Percentiles rank a stretch among this genome's conserved stretches.
These are phyloP conservation scores for Brachionichthys hirsutus DNA, from an alignment of 2,113 vertebrate species.

Conservation along the genomic window DNA sequence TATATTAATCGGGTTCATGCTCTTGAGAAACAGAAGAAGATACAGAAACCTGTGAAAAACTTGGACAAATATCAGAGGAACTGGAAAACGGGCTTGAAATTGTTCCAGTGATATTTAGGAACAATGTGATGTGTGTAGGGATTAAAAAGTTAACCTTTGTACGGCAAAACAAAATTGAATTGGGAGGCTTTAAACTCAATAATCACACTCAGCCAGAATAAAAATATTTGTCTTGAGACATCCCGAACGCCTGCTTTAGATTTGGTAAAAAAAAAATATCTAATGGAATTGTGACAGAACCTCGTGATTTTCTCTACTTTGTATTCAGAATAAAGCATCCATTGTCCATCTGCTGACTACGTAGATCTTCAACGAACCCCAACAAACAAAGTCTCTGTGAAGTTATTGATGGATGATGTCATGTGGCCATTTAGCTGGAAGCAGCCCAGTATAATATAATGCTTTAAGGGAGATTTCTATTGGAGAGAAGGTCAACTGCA, in stretches of 20 bases:
- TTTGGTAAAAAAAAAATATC: too few relatives aligned
- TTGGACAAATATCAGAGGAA: too few relatives aligned
- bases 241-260: not conserved
- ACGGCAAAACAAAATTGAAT: not conserved
- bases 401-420: slow-evolving; percentile 7
- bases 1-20: too few relatives aligned
- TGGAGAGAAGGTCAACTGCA: not conserved
- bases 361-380: not conserved
- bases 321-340: not conserved
- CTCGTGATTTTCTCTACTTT: slow-evolving; percentile 13
- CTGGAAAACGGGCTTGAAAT: too few relatives aligned
- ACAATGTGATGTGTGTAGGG: not conserved
- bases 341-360: slow-evolving; percentile 26
- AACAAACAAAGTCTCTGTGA: slow-evolving; percentile 4
- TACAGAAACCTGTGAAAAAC: too few relatives aligned
- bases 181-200: not conserved
- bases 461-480: slow-evolving; percentile 4
- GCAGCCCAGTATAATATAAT: not conserved
- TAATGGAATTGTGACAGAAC: not conserved
- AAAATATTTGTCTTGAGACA: too few relatives aligned
- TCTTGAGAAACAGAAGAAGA: too few relatives aligned
- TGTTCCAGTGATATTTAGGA: not conserved
- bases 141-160: not conserved
- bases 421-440: slow-evolving; percentile 2
- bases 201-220: too few relatives aligned